phyloP scores from a whole-genome alignment of 1,140 invertebrate genomes.

The Ruditapes philippinarum region DNA sequence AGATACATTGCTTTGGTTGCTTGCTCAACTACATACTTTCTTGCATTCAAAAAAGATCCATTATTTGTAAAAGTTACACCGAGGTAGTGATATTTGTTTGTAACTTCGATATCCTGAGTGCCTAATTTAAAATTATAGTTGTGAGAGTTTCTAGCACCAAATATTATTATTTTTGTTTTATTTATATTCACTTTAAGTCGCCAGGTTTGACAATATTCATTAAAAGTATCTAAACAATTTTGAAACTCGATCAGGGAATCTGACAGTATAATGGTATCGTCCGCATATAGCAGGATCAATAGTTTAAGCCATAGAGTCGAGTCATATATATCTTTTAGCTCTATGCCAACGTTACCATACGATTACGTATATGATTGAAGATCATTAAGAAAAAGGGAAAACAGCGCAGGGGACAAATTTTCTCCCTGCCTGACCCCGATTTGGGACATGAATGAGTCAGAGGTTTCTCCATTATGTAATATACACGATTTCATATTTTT shows the following conservation, averaged over 20 bases:
- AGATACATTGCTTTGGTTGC: too few relatives aligned
- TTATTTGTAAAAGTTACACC: conserved; percentile 25
- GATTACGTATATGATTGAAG: neutral
- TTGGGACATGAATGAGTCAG: neutral
- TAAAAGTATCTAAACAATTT: conserved; percentile 3
- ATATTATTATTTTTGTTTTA: conserved; percentile 26
- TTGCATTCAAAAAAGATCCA: conserved; percentile 31
- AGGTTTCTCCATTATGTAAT: conserved; percentile 4
- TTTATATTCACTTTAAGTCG: neutral
- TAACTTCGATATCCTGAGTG: neutral
- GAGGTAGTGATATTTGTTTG: conserved; percentile 26
- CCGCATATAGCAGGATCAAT: conserved; percentile 9
- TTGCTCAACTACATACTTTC: conserved; percentile 29
- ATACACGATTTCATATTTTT: conserved; percentile 38
- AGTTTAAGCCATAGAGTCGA: conserved; percentile 26
- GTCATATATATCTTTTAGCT: neutral
- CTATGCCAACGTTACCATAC: neutral
- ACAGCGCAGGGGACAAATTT: conserved; percentile 25
- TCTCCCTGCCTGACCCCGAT: conserved; percentile 13
- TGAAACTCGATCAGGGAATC: neutral
- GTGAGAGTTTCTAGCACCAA: neutral
- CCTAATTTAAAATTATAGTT: neutral
- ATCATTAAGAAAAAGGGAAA: conserved; percentile 31
- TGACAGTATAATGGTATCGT: conserved; percentile 16
- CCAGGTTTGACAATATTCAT: conserved; percentile 23